A percentile compares a stretch with the other conserved stretches of the same genome.
These are phyloP conservation scores for Ochropacha duplaris DNA, from an alignment of 2,888 invertebrate species.

Conservation along the genomic window DNA sequence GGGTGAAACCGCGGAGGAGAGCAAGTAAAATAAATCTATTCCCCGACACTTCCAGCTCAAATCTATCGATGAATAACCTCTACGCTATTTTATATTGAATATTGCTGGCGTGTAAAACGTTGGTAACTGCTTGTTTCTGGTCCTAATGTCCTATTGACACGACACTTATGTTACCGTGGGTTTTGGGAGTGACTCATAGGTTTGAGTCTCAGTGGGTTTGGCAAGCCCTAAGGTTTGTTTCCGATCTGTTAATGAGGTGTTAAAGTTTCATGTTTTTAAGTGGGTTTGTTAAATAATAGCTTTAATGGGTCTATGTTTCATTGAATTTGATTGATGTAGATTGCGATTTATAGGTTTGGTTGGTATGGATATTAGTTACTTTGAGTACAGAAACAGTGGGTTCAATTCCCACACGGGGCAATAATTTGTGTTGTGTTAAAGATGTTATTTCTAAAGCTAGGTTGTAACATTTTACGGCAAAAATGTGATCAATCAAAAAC, in stretches of 20 bases:
- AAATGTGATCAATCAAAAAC: too few species aligned
- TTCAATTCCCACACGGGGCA: too few species aligned
- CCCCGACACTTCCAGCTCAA: not conserved
- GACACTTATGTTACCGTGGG: not conserved
- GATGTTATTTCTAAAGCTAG: too few species aligned
- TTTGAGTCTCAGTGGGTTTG: not conserved
- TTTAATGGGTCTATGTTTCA: not conserved
- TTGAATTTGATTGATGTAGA: too few species aligned
- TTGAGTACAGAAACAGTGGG: too few species aligned
- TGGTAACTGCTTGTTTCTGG: slow-evolving; percentile 43
- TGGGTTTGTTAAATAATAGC: not conserved
- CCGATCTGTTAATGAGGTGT: not conserved
- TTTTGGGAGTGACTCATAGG: slow-evolving; percentile 1
- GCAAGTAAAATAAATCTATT: not conserved
- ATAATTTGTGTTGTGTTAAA: too few species aligned
- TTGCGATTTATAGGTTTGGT: too few species aligned
- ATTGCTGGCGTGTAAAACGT: slow-evolving; percentile 54
- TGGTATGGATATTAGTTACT: too few species aligned
- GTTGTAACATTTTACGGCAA: too few species aligned
- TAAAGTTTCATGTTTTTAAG: not conserved
- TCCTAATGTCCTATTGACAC: not conserved
- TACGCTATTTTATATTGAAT: slow-evolving; percentile 28
- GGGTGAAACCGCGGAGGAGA: too few species aligned
- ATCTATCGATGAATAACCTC: not conserved
- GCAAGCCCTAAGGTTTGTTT: not conserved